These are phyloP conservation scores for Colistium nudipinnis DNA, from an alignment of 2,113 vertebrate species.

Conservation along the genomic window DNA sequence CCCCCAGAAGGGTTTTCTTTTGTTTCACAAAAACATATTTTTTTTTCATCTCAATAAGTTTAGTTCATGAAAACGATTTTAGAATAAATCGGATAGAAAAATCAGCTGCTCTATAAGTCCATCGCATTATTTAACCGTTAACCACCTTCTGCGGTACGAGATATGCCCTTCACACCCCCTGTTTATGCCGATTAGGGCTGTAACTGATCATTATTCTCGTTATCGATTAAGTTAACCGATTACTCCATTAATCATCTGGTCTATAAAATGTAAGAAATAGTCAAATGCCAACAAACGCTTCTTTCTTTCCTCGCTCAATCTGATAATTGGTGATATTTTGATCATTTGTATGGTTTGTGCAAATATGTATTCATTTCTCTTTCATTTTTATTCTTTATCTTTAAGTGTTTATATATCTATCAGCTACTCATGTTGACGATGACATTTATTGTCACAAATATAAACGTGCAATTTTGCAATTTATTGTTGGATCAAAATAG, in stretches of 20 bases:
- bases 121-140: background rate
- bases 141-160: background rate
- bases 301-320: background rate
- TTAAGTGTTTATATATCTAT: no score
- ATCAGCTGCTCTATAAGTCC: background rate
- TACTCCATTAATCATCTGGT: background rate
- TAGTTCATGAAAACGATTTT: background rate
- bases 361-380: no score
- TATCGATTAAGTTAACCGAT: background rate
- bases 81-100: background rate
- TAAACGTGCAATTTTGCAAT: no score
- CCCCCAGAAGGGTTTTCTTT: background rate
- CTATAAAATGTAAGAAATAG: background rate
- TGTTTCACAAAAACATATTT: background rate
- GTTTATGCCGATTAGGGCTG: background rate
- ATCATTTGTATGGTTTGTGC: no score
- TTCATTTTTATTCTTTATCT: no score
- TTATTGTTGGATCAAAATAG: no score
- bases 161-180: background rate
- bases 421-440: no score
- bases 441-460: no score
- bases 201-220: background rate
- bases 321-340: no score
- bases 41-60: background rate
- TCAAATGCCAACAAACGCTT: no score